Evolutionary conservation across 2,113 vertebrate genomes (phyloP).

Genomic region (Peromyscus leucopus): DNA sequence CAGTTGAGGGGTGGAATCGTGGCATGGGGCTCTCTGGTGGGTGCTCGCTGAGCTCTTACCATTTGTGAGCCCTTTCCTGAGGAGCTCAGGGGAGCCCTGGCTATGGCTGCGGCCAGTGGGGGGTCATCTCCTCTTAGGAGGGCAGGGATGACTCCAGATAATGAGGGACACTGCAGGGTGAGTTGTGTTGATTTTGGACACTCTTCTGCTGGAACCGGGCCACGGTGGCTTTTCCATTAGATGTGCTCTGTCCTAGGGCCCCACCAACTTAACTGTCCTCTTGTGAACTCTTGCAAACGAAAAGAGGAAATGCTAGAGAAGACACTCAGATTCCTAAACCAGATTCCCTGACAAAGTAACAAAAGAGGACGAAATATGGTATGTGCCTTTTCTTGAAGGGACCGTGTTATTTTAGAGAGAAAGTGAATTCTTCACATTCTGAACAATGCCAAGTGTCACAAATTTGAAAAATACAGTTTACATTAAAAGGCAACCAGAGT

Average conservation of each 20-base stretch:
- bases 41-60: not conserved
- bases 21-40: accelerated
- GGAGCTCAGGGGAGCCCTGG: not conserved
- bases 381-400: not conserved
- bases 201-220: not conserved
- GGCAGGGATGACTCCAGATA: not conserved
- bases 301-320: not conserved
- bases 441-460: not conserved
- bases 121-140: not conserved
- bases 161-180: accelerated
- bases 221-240: accelerated
- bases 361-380: not conserved
- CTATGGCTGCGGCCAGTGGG: not conserved
- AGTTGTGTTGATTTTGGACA: not conserved
- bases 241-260: not conserved
- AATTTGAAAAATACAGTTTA: not conserved
- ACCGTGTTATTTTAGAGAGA: not conserved
- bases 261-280: not conserved
- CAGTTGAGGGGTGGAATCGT: not conserved
- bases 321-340: not conserved
- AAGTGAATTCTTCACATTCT: not conserved
- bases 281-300: not conserved
- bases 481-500: not conserved
- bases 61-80: not conserved
- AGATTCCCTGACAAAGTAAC: not conserved